Base-by-base conservation (phyloP, 2,113 vertebrate genomes). In the Rostratula benghalensis region DNA sequence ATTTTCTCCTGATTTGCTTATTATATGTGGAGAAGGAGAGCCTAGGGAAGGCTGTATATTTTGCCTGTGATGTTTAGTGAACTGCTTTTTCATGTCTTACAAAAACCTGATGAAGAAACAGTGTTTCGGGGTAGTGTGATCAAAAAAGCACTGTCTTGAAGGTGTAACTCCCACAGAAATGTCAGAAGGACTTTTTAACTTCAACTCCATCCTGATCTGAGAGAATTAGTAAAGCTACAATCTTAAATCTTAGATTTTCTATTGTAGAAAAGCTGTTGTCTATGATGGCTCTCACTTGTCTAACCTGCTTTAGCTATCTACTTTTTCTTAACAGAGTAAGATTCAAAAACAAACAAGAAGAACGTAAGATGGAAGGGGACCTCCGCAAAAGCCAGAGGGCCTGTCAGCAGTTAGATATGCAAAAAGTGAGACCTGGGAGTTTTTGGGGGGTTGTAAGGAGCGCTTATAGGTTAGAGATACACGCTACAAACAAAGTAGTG, bases 381-480 rank as follows among this genome's bases (percentile, higher is more conserved):
- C 98, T 99, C 30, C 97, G 92, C 74, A 99, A 96, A 97, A 99
- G 99, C 97, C 99, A 99, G 94, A 95, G 97, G 69, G 98, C 99
- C 90, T 99, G 99, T 92, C 99, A 99, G 90, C 99, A 99, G 46
- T 96, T 99, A 54, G 99, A 99, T 94, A 97, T 68, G 84, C 99
- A 99, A 96, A 99, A 99, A 98, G 99, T 99, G 83, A 94, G 95
- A 37, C 63, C 60, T 63, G 1, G 2, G 13, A 13, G 45, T 22
- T n/a, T 18, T 7, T 10, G 10, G 27, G 14, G n/a, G 8, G 9
- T 21, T 91, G 50, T 33, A 51, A 73, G 27, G 57, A 77, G 79
- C 21, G 21, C n/a, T 82, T 90, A 6, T 13, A 56, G 19, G 14
- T 89, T 83, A 75, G 53, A 77, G 21, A 79, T 45, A 75, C 4